Evolutionary conservation across 1,140 invertebrate species (phyloP), one percentile per base, ranked within the genome.

Genomic region (Luehdorfia chinensis): DNA sequence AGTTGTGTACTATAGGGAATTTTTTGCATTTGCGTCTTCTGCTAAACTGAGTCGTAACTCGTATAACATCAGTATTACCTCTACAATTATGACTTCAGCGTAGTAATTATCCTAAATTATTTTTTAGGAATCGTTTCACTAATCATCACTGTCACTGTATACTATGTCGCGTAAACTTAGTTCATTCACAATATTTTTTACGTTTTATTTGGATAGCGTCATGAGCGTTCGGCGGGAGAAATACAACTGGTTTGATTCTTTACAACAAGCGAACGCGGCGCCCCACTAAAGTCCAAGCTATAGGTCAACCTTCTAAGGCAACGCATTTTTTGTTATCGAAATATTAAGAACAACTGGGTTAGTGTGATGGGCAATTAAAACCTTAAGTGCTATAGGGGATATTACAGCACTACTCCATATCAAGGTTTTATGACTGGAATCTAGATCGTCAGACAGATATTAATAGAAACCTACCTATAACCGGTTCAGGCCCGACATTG

Each of bases 101-200:
- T 6, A 19, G 5, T 12, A 6, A 23, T 37, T 37, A 37, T 19
- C n/a, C n/a, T 9, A 21, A 37, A 36, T 7, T 36, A 47, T 39
- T 30, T 33, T 13, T 15, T 13, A 31, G 9, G 41, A 46, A 52
- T 44, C 36, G 34, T 75, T 68, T 74, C 66, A 75, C 71, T 75
- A 68, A 70, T 55, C 71, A 75, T 77, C 59, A 74, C 74, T 72
- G 21, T 66, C 55, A 65, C 62, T 59, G 53, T 47, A 44, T 51
- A n/a, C n/a, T n/a, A 55, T 55, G 48, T 56, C 54, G 57, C 64
- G 46, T 36, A 33, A 33, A 21, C 19, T 3, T 6, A 21, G 21
- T 55, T 57, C 45, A 57, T 52, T 57, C 21, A 57, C 37, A 28
- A 43, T 25, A 31, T 37, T 46, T 37, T 9, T 47, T 47, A 6